Percentiles rank a stretch among this genome's conserved stretches.
phyloP scores from a whole-genome alignment of 2,797 vertebrate species.

The Melanogrammus aeglefinus region DNA sequence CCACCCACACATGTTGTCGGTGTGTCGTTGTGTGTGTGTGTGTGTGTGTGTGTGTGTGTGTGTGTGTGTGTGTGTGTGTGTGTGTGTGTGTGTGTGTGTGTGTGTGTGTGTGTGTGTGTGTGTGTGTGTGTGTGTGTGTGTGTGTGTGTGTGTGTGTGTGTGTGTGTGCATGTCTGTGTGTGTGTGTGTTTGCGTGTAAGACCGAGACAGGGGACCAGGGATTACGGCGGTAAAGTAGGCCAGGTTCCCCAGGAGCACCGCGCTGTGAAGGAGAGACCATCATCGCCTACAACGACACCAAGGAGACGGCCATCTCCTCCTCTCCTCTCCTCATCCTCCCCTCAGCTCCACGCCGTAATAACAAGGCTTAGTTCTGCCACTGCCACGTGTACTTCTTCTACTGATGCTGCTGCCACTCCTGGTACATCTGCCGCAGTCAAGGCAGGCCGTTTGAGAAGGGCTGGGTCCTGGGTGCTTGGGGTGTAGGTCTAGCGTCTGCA shows the following conservation, averaged over 20 bases:
- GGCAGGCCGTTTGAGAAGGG: too few species aligned
- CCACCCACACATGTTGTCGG: constrained; percentile 13
- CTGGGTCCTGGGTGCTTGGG: too few species aligned
- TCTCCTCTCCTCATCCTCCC: neutral
- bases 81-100: too few species aligned
- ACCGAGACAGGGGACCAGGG: constrained; percentile 48
- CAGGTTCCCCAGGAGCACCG: constrained; percentile 54
- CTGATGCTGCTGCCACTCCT: neutral
- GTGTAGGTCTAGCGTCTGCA: too few species aligned
- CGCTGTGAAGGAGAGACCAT: neutral
- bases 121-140: too few species aligned
- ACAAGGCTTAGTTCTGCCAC: neutral
- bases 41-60: too few species aligned
- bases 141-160: too few species aligned
- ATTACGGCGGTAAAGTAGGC: constrained; percentile 62
- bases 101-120: too few species aligned
- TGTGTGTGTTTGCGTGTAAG: constrained; percentile 1
- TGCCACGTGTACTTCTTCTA: neutral
- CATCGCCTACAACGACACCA: neutral
- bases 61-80: too few species aligned
- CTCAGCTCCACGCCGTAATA: neutral
- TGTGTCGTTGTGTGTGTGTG: neutral
- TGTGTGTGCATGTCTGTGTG: constrained; percentile 17
- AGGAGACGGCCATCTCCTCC: too few species aligned
- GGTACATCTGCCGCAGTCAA: neutral